Evolutionary conservation across 2,888 invertebrate species (phyloP), one percentile per base, ranked within the genome.

Genomic region (Eristalinus sepulchralis): DNA sequence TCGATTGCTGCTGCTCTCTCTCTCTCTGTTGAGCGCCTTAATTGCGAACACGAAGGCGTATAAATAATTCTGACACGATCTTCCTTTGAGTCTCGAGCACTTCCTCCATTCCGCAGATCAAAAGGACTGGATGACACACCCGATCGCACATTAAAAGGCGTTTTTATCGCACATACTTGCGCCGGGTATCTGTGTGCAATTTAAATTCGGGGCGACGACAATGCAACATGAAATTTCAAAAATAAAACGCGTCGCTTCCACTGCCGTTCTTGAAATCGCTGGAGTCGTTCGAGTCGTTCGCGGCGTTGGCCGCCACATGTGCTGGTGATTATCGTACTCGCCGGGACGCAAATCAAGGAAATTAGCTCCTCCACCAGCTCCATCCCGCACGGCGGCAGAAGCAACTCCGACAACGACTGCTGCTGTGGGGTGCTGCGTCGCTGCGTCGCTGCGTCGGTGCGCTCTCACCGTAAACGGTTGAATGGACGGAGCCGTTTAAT

Each of bases 31-130:
- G 17, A 17, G 17, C 70, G 83, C 70, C 66, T 83, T 86, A 83
- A 79, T 86, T 86, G 83, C 83, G 79, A 79, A 83, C 86, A 83
- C 83, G 83, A 86, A 86, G 78, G 70, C 83, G 53, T 78, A 86
- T 86, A 86, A 86, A 86, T 86, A 86, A 86, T 86, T 86, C 86
- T 86, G 86, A 86, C 86, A 86, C 71, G 86, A 86, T 86, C 86
- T 86, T 86, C 86, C 86, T 86, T 86, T 86, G 86, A 82, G 86
- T 79, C 83, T 83, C 62, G 83, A 83, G 75, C 64, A 86, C 86
- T 86, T 86, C 86, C 86, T 86, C 78, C 86, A 86, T 86, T 86
- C 83, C 83, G 73, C 66, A 83, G 86, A 86, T 86, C 86, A 86
- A 86, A 86, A 83, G 86, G 70, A 78, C 73, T 86, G 5, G 78